These are phyloP conservation scores for Agelas oroides DNA, from an alignment of 37 sponge, comb jelly and placozoan species.

Conservation along the genomic window DNA sequence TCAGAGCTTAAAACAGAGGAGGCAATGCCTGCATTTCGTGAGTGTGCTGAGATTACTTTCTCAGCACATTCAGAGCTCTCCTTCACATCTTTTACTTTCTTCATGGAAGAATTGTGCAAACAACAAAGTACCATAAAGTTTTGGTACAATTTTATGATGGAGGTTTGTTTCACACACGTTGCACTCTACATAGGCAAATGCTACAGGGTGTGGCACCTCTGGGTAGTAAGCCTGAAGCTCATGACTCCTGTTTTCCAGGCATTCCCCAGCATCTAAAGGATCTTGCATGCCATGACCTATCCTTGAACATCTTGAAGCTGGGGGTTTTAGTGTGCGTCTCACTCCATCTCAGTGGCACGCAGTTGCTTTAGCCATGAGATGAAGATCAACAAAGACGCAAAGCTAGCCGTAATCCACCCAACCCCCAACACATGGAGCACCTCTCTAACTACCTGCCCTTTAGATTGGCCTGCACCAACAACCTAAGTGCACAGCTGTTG, in stretches of 20 bases:
- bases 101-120: too few relatives aligned
- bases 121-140: too few relatives aligned
- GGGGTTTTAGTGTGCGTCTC: conserved; percentile 1
- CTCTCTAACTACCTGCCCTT: background rate
- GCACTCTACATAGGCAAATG: background rate
- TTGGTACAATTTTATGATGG: background rate
- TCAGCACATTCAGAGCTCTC: too few relatives aligned
- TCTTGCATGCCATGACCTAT: conserved; percentile 1
- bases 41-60: too few relatives aligned
- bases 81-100: background rate
- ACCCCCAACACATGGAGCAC: background rate
- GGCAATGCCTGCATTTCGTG: too few relatives aligned
- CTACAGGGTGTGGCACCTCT: conserved; percentile 7
- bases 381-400: conserved; percentile 26
- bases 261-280: background rate
- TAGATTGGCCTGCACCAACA: background rate
- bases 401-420: conserved; percentile 20
- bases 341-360: background rate
- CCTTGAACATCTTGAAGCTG: background rate
- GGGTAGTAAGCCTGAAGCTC: background rate
- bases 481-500: background rate
- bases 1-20: background rate
- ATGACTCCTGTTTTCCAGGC: conserved; percentile 8
- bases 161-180: conserved; percentile 4
- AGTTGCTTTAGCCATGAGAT: conserved; percentile 31